Evolutionary conservation across 2,113 vertebrate species (phyloP), one percentile per base, ranked within the genome.

Genomic region (Aphelocoma coerulescens): DNA sequence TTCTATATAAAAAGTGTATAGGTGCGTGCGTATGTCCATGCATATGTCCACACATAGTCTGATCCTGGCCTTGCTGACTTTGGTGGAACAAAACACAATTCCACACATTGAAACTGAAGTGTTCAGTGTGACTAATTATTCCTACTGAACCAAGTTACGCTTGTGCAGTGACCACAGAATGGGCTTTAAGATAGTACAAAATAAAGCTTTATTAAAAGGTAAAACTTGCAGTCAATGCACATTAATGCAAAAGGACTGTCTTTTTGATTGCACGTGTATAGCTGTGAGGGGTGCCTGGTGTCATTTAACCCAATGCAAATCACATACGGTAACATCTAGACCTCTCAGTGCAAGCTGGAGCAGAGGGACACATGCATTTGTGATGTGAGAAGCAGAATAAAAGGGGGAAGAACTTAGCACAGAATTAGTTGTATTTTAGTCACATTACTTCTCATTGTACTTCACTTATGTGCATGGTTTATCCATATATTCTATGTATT

Each of bases 221-320:
- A 0, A 58, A 89, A 72, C 26, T 55, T 1, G 0, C 0, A 2
- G n/a, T 58, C 35, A 58, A 8, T 37, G 37, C 13, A 33, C 15
- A 15, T 22, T 52, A 65, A 33, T 68, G 44, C 27, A 52, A 51
- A 69, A 69, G 32, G 32, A 37, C 28, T 65, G 27, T 51, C 32
- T 46, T 48, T 93, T 16, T 59, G 32, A 32, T 32, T 49, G 28
- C 41, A 12, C 13, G 3, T 30, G 8, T 11, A 10, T 4, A 63
- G 24, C 43, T 77, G 19, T 49, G 51, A 62, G 32, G n/a, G 51
- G 81, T 69, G 27, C 23, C 66, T 76, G n/a, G 37, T 59, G 23
- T 65, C 21, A 49, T 68, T 78, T 44, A 71, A 65, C 4, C 2
- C 8, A 35, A 6, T 52, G 43, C 24, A 75, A 91, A 48, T 6